Base-by-base conservation (phyloP, 2,888 invertebrate genomes). In the Spisula subtruncata region DNA sequence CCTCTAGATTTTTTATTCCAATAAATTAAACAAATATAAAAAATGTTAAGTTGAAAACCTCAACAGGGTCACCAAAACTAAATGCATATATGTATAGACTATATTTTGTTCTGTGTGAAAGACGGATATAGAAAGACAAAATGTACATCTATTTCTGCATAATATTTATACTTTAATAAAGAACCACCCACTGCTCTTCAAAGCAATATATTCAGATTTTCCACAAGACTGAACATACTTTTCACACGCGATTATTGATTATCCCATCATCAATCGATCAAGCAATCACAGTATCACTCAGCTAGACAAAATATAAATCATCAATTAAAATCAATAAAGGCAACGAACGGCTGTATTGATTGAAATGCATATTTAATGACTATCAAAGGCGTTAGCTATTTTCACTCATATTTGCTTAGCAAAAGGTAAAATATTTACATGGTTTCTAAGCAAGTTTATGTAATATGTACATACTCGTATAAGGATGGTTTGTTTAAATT, bases 341-440 rank as follows among this genome's bases (percentile, higher is more conserved):
- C 60, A 66, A 5, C n/a, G 5, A 8, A 66, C 10, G 60, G 60
- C 8, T 66, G n/a, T 66, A 66, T n/a, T 66, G 60, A n/a, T 10
- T 25, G 2, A n/a, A 75, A 75, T 75, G 32, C 35, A 75, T 75
- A 75, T 75, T 75, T 75, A 75, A 75, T 75, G 75, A 32, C 6
- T 35, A 32, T 75, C 14, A 14, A 75, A 25, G 75, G 75, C 75
- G 75, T 75, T 75, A 75, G 35, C 14, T 71, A 16, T 75, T 35
- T 75, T 35, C 75, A 35, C 18, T 14, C 35, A 32, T 32, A 75
- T 10, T 32, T 16, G 75, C 32, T 16, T 18, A 18, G 75, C 12
- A 16, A 32, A 75, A 35, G 18, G 14, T 32, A 18, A 32, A 75
- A 75, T 75, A 75, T 75, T 75, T 75, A 75, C 75, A 0, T 35